Evolutionary conservation across 2,797 vertebrate species (phyloP).

Genomic region (Falco biarmicus): DNA sequence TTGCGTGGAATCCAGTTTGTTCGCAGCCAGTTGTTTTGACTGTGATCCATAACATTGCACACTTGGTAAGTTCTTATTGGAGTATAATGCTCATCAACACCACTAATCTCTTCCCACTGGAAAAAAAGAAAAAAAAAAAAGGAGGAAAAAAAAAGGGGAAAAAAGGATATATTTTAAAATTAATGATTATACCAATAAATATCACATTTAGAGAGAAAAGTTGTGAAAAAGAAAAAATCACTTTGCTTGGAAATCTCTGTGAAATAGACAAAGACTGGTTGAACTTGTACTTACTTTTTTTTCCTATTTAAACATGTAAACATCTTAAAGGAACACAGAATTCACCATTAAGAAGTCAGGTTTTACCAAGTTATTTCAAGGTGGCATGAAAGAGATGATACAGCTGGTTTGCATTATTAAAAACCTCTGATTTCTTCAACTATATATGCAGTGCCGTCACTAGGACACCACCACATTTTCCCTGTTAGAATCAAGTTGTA

Average conservation of each 20-base stretch:
- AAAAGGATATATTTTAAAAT: background rate
- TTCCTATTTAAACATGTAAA: background rate
- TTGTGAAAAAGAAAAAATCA: background rate
- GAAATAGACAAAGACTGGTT: background rate
- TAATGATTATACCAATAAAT: background rate
- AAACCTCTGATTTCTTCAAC: background rate
- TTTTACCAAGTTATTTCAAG: background rate
- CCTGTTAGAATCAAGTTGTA: background rate
- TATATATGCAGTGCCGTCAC: background rate
- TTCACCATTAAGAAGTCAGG: background rate
- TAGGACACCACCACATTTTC: background rate
- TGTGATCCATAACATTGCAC: slow-evolving; percentile 99
- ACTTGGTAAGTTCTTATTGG: slow-evolving; percentile 98
- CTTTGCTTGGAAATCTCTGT: background rate
- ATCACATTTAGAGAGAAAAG: background rate
- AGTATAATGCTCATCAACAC: slow-evolving; percentile 96
- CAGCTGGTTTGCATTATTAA: background rate
- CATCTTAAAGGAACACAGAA: background rate
- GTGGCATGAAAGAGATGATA: background rate
- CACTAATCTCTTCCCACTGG: slow-evolving; percentile 99
- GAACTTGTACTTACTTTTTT: background rate
- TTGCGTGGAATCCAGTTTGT: slow-evolving; percentile 97
- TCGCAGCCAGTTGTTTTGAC: slow-evolving; percentile 98
- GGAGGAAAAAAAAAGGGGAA: background rate
- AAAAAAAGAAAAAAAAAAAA: background rate